phyloP scores from a whole-genome alignment of 2,797 vertebrate genomes.

The Lepus townsendii region DNA sequence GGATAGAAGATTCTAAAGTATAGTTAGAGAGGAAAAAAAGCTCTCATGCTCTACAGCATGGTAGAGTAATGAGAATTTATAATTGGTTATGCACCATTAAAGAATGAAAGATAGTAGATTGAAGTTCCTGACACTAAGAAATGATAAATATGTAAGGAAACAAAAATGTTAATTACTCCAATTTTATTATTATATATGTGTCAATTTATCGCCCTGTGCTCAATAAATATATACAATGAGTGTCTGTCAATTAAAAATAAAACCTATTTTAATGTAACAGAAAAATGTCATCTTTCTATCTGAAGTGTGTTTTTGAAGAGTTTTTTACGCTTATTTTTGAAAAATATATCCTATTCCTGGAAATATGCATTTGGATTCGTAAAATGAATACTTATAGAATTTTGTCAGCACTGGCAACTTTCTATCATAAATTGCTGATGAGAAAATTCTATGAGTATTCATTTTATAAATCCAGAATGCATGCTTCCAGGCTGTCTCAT shows the following conservation, averaged over 20 bases:
- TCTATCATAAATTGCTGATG: too few relatives aligned
- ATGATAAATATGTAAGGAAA: not conserved
- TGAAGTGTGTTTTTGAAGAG: too few relatives aligned
- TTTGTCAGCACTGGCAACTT: too few relatives aligned
- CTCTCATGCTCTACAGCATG: not conserved
- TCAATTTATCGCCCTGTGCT: not conserved
- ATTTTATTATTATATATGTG: not conserved
- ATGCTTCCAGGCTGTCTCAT: not conserved
- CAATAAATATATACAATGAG: not conserved
- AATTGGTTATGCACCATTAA: not conserved
- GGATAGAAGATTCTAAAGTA: not conserved
- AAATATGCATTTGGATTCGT: too few relatives aligned
- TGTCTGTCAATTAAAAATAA: not conserved
- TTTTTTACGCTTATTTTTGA: not conserved
- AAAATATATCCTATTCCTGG: not conserved
- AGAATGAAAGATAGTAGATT: too few relatives aligned
- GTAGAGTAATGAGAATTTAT: not conserved
- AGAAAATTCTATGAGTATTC: not conserved
- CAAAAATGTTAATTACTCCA: not conserved
- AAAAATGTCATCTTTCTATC: too few relatives aligned
- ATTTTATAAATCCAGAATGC: not conserved
- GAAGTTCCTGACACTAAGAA: not conserved
- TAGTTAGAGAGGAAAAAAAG: not conserved
- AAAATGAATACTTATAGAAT: too few relatives aligned
- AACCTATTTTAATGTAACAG: too few relatives aligned